A percentile compares a stretch with the other conserved stretches of the same genome.
Conservation (phyloP, 2,113 vertebrate species). For the Aspidoscelis tigris region DNA sequence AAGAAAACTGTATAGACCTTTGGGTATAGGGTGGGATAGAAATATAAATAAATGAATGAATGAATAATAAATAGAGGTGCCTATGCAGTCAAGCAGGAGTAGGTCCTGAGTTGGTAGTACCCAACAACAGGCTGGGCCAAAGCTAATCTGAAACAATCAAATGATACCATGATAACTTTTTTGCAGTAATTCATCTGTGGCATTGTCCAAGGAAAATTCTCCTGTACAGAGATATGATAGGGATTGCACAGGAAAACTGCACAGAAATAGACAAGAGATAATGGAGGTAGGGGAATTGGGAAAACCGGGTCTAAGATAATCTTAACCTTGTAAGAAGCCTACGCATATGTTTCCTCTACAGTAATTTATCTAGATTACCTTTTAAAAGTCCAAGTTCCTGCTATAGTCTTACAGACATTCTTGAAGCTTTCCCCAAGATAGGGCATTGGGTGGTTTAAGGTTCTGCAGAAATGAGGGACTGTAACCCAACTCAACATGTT, state of each 20-base stretch:
- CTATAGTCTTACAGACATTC: background rate
- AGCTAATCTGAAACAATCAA: background rate
- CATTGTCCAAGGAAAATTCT: background rate
- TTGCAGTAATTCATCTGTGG: background rate
- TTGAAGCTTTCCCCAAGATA: too few species aligned
- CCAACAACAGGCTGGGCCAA: too few species aligned
- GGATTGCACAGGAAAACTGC: background rate
- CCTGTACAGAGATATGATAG: background rate
- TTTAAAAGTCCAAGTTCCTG: background rate
- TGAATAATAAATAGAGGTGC: too few species aligned
- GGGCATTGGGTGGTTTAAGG: background rate
- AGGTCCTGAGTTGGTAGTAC: too few species aligned
- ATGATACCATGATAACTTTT: background rate
- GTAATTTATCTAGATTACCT: background rate
- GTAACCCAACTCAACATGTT: background rate
- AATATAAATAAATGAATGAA: too few species aligned
- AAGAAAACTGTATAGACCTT: too few species aligned
- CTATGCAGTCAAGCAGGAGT: too few species aligned
- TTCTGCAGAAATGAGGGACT: background rate
- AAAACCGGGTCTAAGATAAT: background rate
- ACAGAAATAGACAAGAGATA: too few species aligned
- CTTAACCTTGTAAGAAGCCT: background rate
- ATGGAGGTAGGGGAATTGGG: too few species aligned
- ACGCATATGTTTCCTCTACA: background rate
- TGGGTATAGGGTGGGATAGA: too few species aligned